Evolutionary conservation across 1,140 invertebrate genomes (phyloP), one percentile per base, ranked within the genome.

Genomic region (Andricus grossulariae): DNA sequence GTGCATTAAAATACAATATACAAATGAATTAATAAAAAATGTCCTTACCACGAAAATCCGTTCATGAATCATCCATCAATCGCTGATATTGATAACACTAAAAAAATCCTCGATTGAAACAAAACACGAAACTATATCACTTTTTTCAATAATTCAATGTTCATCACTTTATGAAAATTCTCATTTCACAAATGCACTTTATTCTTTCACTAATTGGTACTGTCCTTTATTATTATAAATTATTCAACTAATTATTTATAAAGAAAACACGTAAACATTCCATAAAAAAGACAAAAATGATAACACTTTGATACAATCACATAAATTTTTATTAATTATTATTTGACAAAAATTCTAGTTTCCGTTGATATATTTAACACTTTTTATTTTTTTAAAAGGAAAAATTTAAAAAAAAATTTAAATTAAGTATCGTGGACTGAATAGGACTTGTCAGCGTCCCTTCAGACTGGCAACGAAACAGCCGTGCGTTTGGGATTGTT

Each of bases 381-480:
- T 0, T 45, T 45, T 45, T 11, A 45, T 55, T 55, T 55, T 55
- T 21, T 21, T 55, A 21, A 10, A 11, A 10, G 1, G 39, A 74
- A 60, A 74, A 66, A 21, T 19, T 21, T 3, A n/a, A 55, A 72
- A 21, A 19, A 77, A 73, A n/a, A n/a, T n/a, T n/a, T n/a, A 51
- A 51, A 39, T 39, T 70, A 15, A 50, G 12, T 72, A 12, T 45
- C 52, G 51, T 71, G 50, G 25, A 66, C 3, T 32, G 50, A 74
- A 5, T 5, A 32, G 70, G 32, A 49, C 54, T 79, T 78, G 60
- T n/a, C 19, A 16, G 25, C 49, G 72, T 45, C 55, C 71, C 77
- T 66, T 78, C 79, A 57, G 71, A 77, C 80, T 79, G 84, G 78
- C 83, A 81, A 81, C 82, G 81, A 81, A 83, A 85, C 80, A 74